Evolutionary conservation across 2,888 invertebrate species (phyloP).

Genomic region (Neoascia interrupta): DNA sequence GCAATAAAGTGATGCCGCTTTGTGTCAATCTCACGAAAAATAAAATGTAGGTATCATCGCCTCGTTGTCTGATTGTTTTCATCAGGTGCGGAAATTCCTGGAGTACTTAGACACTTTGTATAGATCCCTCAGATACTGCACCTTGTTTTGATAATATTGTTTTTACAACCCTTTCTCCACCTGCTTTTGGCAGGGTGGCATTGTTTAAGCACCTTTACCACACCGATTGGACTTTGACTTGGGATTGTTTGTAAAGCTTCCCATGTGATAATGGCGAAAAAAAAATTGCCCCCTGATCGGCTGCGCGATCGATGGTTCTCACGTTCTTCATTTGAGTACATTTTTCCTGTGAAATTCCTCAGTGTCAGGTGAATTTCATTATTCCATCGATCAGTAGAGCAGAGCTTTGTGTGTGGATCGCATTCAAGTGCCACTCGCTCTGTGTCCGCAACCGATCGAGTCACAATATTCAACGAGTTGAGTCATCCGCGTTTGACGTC

Average conservation of each 20-base stretch:
- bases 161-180: neutral
- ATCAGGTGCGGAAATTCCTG: neutral
- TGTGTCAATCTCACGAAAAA: conserved; percentile 51
- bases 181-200: neutral
- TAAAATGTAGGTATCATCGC: conserved; percentile 35
- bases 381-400: no score
- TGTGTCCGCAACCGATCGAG: no score
- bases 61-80: conserved; percentile 18
- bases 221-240: neutral
- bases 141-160: neutral
- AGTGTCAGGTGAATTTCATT: conserved; percentile 5
- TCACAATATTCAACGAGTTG: no score
- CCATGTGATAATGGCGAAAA: conserved; percentile 39
- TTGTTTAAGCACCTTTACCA: neutral
- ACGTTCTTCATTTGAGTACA: conserved; percentile 16
- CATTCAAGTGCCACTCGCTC: no score
- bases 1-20: conserved; percentile 38
- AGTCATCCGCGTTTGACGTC: no score
- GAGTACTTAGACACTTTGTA: conserved; percentile 1
- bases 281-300: neutral
- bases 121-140: neutral
- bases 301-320: conserved; percentile 8
- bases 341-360: conserved; percentile 16
- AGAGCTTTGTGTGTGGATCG: no score
- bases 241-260: neutral